Percentiles rank a stretch among this genome's conserved stretches.
Evolutionary conservation across 2,888 invertebrate genomes (phyloP).

Genomic region (Lycocerus yunnanus): DNA sequence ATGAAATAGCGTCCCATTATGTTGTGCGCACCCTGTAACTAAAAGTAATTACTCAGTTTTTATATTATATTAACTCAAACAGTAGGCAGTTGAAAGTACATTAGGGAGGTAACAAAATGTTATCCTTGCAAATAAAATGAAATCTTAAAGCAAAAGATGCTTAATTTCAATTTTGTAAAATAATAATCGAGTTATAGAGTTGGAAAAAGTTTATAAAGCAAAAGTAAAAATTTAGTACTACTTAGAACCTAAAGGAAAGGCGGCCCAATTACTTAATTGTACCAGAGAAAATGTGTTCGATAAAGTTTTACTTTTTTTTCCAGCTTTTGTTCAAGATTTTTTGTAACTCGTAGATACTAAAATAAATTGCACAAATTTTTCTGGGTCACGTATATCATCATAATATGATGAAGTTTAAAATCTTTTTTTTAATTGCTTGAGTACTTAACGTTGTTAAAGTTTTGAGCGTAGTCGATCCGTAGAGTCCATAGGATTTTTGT

Average conservation of each 20-base stretch:
- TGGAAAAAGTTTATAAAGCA: neutral
- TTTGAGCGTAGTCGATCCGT: neutral
- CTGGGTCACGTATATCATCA: slow-evolving; percentile 4
- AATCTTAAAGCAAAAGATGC: neutral
- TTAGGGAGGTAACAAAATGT: neutral
- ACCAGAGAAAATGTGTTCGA: slow-evolving; percentile 9
- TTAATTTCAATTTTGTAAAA: neutral
- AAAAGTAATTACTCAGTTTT: too few species aligned
- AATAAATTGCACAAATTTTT: slow-evolving; percentile 20
- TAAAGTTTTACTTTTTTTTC: slow-evolving; percentile 10
- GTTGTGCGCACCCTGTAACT: too few species aligned
- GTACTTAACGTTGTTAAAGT: neutral
- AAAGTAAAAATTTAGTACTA: neutral
- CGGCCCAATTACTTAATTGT: slow-evolving; percentile 17
- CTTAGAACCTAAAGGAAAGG: neutral
- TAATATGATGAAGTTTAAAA: slow-evolving; percentile 17
- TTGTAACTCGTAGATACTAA: neutral
- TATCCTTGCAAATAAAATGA: neutral
- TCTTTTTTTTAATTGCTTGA: slow-evolving; percentile 1
- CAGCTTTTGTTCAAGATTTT: slow-evolving; percentile 1
- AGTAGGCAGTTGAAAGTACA: neutral
- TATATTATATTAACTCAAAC: too few species aligned
- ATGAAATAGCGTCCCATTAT: too few species aligned
- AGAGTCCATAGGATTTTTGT: neutral
- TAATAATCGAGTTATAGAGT: neutral